Base-by-base conservation (phyloP, 2,113 vertebrate species). In the Plecturocebus donacophilus region DNA sequence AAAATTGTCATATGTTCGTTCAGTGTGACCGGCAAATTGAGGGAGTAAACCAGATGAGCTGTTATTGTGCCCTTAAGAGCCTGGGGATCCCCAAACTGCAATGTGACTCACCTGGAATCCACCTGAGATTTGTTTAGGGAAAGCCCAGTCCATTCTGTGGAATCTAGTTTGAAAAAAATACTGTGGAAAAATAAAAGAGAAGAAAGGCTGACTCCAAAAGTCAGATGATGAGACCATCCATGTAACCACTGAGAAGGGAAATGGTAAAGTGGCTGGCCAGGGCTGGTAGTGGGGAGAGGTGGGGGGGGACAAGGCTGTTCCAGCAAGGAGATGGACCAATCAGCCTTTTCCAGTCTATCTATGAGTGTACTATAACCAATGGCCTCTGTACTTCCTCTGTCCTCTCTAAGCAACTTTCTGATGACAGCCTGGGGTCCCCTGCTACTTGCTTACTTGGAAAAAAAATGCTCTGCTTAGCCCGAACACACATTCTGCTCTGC, bases 101-200 rank as follows among this genome's bases (percentile, higher is more conserved):
- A 61, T 42, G 19, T 56, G 91, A 84, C 81, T 35, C 27, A 87
- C 70, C 64, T 84, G 75, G 93, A 97, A 96, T 87, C 49, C 27
- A 97, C 82, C 96, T 92, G 64, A 92, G 32, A 94, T 87, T 89
- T 54, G 90, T 49, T 25, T 54, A 82, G 79, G 85, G 56, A 82
- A 81, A 96, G 66, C 35, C 35, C 32, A 70, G 85, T 13, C 30
- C 49, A 94, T 14, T 79, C 12, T 76, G 77, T 64, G 35, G 71
- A n/a, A 79, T 6, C 16, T 11, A 61, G 32, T 75, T 84, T 94
- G 54, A 64, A 38, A 83, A 64, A 92, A 85, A 90, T 40, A 91
- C 12, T 45, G 35, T 88, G 64, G n/a, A 32, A 52, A 52, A 52
- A 52, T 61, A 83, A 94, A 54, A 23, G 92, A 6, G 40, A 68